A percentile compares a stretch with the other conserved stretches of the same genome.
Conservation (phyloP, 2,797 vertebrate genomes). For the Pseudochromis fuscus region DNA sequence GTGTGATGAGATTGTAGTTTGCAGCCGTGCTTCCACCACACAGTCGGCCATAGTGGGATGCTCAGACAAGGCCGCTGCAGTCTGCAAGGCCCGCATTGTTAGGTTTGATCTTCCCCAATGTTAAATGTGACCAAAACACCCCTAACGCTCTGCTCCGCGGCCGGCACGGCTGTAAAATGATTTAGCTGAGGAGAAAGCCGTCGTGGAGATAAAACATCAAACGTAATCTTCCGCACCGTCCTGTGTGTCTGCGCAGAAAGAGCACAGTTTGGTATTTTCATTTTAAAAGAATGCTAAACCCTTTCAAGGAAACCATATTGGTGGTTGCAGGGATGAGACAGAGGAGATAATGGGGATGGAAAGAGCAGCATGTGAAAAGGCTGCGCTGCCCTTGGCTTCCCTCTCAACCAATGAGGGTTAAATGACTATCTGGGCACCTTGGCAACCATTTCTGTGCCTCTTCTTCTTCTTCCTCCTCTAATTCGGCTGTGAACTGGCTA, state of each 20-base stretch:
- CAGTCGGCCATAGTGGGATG: slow-evolving; percentile 40
- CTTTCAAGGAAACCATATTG: slow-evolving; percentile 66
- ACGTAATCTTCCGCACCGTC: slow-evolving; percentile 63
- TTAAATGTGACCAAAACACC: slow-evolving; percentile 66
- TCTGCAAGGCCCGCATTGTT: slow-evolving; percentile 22
- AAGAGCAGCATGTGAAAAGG: slow-evolving; percentile 77
- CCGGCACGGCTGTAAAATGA: slow-evolving; percentile 43
- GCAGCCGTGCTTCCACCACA: slow-evolving; percentile 3
- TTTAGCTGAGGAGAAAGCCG: slow-evolving; percentile 55
- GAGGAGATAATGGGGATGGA: slow-evolving; percentile 74
- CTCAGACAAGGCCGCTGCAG: slow-evolving; percentile 52
- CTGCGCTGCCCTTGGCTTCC: slow-evolving; percentile 69
- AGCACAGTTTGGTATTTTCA: slow-evolving; percentile 77
- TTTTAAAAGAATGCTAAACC: slow-evolving; percentile 69
- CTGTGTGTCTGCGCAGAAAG: slow-evolving; percentile 48
- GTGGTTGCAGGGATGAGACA: slow-evolving; percentile 66
- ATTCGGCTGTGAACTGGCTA: slow-evolving; percentile 57
- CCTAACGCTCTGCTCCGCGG: slow-evolving; percentile 39
- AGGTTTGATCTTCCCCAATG: slow-evolving; percentile 58
- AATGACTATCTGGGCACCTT: slow-evolving; percentile 80
- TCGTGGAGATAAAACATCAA: slow-evolving; percentile 59
- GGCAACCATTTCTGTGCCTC: slow-evolving; percentile 76
- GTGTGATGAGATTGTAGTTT: slow-evolving; percentile 53
- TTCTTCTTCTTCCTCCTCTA: slow-evolving; percentile 55
- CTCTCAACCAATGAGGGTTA: slow-evolving; percentile 79